Percentiles rank a stretch among this genome's conserved stretches.
Evolutionary conservation across 2,888 invertebrate genomes (phyloP).

Genomic region (Morpho deidamia): DNA sequence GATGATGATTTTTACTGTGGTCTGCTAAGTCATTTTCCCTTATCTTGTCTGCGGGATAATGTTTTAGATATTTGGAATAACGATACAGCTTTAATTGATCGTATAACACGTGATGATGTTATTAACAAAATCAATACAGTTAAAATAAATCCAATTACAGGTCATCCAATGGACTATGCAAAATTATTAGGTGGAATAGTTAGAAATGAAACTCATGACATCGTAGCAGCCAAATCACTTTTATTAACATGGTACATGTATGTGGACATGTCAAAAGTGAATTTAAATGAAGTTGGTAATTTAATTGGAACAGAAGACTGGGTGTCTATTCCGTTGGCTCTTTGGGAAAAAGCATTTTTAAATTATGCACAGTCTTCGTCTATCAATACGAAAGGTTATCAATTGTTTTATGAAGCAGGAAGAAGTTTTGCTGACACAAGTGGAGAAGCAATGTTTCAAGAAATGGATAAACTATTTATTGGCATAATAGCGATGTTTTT

Average conservation of each 20-base stretch:
- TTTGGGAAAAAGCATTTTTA: slow-evolving; percentile 81
- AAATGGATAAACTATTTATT: slow-evolving; percentile 82
- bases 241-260: slow-evolving; percentile 81
- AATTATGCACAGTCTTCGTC: slow-evolving; percentile 54
- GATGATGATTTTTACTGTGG: slow-evolving; percentile 80
- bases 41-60: slow-evolving; percentile 81
- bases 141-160: slow-evolving; percentile 80
- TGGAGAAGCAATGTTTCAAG: slow-evolving; percentile 83
- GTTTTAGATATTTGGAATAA: slow-evolving; percentile 85
- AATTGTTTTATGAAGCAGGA: slow-evolving; percentile 78
- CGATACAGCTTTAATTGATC: slow-evolving; percentile 68
- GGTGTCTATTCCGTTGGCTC: slow-evolving; percentile 79
- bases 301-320: slow-evolving; percentile 86
- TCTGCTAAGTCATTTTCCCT: slow-evolving; percentile 79
- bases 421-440: slow-evolving; percentile 88
- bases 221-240: slow-evolving; percentile 81
- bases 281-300: slow-evolving; percentile 83
- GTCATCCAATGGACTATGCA: slow-evolving; percentile 81
- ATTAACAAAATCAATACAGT: slow-evolving; percentile 78
- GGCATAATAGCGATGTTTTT: slow-evolving; percentile 85
- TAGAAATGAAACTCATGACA: slow-evolving; percentile 77
- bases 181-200: slow-evolving; percentile 80
- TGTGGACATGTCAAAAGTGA: slow-evolving; percentile 82
- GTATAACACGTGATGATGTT: slow-evolving; percentile 80
- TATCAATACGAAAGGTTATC: slow-evolving; percentile 46